These are phyloP conservation scores for Seriola aureovittata DNA, from an alignment of 2,113 vertebrate species.

Conservation along the genomic window DNA sequence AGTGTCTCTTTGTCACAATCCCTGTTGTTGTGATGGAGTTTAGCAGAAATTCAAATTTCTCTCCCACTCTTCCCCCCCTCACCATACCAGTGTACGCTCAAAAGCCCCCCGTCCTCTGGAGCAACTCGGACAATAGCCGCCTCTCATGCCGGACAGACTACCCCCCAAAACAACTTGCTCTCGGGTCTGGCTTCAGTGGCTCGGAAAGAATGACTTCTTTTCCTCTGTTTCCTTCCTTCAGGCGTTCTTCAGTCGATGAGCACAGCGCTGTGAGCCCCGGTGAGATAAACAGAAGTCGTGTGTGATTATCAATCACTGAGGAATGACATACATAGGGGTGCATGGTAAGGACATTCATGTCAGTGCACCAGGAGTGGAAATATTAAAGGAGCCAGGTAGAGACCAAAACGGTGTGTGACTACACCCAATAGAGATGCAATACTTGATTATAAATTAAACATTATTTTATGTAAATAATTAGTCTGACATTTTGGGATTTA, in stretches of 20 bases:
- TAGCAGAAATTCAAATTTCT: conserved; percentile 79
- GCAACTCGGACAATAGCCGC: conserved; percentile 76
- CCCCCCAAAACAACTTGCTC: conserved; percentile 76
- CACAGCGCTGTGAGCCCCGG: conserved; percentile 36
- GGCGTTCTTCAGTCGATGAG: conserved; percentile 54
- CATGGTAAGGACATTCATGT: conserved; percentile 13
- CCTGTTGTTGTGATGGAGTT: conserved; percentile 74
- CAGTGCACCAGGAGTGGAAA: conserved; percentile 11
- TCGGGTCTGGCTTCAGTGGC: conserved; percentile 65
- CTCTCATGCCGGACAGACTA: conserved; percentile 76
- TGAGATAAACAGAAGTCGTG: conserved; percentile 63
- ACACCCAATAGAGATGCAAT: not conserved
- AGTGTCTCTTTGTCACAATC: conserved; percentile 75
- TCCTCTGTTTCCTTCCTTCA: conserved; percentile 78
- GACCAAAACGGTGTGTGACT: not conserved
- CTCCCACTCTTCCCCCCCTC: conserved; percentile 79
- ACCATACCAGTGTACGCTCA: conserved; percentile 56
- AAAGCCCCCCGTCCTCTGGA: conserved; percentile 66
- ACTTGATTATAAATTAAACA: too few relatives aligned
- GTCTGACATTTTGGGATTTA: not conserved
- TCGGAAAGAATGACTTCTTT: conserved; percentile 84
- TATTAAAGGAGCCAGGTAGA: conserved; percentile 3
- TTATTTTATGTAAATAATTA: too few relatives aligned
- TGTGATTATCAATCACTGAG: conserved; percentile 48
- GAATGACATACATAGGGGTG: conserved; percentile 15